Conservation (phyloP, 2,797 vertebrate genomes). For the Balearica regulorum region DNA sequence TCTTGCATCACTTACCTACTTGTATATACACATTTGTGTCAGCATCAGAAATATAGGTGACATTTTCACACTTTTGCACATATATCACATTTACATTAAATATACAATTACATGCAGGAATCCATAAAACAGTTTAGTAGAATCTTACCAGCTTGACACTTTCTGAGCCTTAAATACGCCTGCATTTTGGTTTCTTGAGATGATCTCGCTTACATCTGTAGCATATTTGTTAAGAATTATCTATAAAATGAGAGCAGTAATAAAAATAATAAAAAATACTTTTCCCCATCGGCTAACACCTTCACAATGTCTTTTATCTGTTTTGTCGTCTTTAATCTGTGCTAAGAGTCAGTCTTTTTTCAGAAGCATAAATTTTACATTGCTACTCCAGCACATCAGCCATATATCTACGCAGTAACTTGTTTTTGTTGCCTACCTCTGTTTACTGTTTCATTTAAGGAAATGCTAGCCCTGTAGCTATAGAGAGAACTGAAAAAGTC, state of each 20-base stretch:
- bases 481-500: neutral
- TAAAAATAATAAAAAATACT: neutral
- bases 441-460: neutral
- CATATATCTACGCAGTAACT: neutral
- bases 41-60: neutral
- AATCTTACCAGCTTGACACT: conserved; percentile 86
- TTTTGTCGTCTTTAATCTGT: neutral
- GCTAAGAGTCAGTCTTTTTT: neutral
- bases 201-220: conserved; percentile 85
- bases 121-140: neutral
- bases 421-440: neutral
- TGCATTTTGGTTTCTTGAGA: conserved; percentile 79
- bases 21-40: neutral
- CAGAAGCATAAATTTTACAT: neutral
- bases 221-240: conserved; percentile 68
- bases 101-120: neutral
- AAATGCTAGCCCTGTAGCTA: neutral
- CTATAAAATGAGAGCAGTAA: neutral
- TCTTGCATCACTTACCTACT: neutral
- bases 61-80: neutral
- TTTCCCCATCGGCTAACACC: neutral
- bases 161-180: conserved; percentile 80
- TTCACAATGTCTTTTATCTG: neutral
- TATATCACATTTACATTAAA: neutral
- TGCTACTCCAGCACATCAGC: neutral